Evolutionary conservation across 2,888 invertebrate species (phyloP), one percentile per base, ranked within the genome.

Genomic region (Pilophorus perplexus): DNA sequence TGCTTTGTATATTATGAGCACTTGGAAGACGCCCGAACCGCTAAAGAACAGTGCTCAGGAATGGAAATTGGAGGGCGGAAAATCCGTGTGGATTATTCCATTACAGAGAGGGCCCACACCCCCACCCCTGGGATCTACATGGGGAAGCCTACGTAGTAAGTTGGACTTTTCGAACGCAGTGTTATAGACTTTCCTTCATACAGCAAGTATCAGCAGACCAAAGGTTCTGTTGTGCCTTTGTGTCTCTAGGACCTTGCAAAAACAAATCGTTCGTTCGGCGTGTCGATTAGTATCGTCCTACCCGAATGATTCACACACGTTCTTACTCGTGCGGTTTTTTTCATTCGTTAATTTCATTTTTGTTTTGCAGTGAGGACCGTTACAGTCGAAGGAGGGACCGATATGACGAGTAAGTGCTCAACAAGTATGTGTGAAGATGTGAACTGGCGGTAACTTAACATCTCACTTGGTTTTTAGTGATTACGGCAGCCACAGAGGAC

Each of bases 111-210:
- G 67, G 93, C 97, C 8, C 97, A 97, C 77, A 95, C 96, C 0
- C 97, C 97, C 10, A 97, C 97, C 3, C 97, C 97, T 4, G 97
- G 97, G 66, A 89, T 96, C 73, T 97, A 97, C 76, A 93, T 95
- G 89, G 97, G 97, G 54, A 91, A 90, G 78, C 91, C 93, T 1
- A 92, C 93, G 20, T 82, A 83, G 85, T 87, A 77, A 82, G 85
- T 80, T 71, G 62, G 14, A 44, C 4, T 12, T 4, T 6, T 6
- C 4, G n/a, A 6, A 40, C n/a, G n/a, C n/a, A n/a, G n/a, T n/a
- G n/a, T n/a, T n/a, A n/a, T n/a, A n/a, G n/a, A n/a, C n/a, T n/a
- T n/a, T n/a, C n/a, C n/a, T 6, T 38, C 38, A 3, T 6, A 2
- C 22, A 14, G 44, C 44, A 44, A 44, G 44, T 18, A 12, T 22